Percentiles rank a stretch among this genome's conserved stretches.
Conservation (phyloP, 2,888 invertebrate genomes). For the Synanthedon tipuliformis region DNA sequence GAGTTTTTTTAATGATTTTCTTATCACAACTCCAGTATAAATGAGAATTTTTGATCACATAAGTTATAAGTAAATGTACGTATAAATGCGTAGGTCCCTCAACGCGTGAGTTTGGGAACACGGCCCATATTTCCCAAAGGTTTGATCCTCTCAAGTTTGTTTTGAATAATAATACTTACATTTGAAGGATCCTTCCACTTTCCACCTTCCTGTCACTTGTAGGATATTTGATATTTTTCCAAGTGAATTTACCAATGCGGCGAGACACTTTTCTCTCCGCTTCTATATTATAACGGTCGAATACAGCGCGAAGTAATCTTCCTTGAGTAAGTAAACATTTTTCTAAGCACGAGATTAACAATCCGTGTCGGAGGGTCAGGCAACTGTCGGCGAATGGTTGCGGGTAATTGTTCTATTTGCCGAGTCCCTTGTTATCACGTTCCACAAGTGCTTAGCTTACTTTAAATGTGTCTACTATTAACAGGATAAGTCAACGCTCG, state of each 20-base stretch:
- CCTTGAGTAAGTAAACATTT: background rate
- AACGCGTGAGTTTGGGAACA: background rate
- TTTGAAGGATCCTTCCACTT: background rate
- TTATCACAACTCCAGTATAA: too few species aligned
- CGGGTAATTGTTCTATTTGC: slow-evolving; percentile 14
- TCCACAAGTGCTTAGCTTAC: slow-evolving; percentile 8
- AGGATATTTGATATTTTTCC: background rate
- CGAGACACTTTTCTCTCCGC: background rate
- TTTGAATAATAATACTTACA: background rate
- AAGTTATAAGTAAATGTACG: too few species aligned
- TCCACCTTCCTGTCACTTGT: background rate
- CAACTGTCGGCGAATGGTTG: slow-evolving; percentile 6
- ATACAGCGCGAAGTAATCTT: background rate
- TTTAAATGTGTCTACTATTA: background rate
- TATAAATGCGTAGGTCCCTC: too few species aligned
- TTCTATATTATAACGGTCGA: background rate
- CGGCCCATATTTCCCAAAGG: background rate
- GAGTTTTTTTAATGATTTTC: too few species aligned
- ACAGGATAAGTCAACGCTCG: too few species aligned
- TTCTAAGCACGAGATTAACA: slow-evolving; percentile 14
- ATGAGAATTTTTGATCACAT: too few species aligned
- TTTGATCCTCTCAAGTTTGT: background rate
- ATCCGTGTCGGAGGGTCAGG: slow-evolving; percentile 13
- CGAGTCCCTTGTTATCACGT: slow-evolving; percentile 13
- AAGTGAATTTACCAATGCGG: background rate